A percentile compares a stretch with the other conserved stretches of the same genome.
Conservation (phyloP, 1,140 invertebrate species). For the Neoseiulus cucumeris region DNA sequence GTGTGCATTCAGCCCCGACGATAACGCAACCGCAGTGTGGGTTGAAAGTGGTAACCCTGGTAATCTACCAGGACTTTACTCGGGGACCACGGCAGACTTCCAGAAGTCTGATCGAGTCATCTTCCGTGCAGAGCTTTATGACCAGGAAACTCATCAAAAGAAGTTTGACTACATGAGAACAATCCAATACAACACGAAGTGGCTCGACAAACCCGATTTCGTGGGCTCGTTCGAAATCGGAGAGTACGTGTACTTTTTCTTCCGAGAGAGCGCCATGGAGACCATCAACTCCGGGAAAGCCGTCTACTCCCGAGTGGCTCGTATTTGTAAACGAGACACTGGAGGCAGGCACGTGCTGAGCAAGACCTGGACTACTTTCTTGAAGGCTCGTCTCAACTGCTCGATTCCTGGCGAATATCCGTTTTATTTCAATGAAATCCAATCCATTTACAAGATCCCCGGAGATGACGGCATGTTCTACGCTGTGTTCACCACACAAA, state of each 20-base stretch:
- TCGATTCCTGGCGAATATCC: constrained; percentile 84
- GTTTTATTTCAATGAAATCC: constrained; percentile 92
- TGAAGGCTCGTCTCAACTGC: constrained; percentile 83
- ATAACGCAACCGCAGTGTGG: constrained; percentile 81
- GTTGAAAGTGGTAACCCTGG: constrained; percentile 77
- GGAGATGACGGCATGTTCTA: constrained; percentile 71
- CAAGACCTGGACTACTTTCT: constrained; percentile 83
- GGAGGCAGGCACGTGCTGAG: constrained; percentile 77
- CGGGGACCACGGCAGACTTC: constrained; percentile 83
- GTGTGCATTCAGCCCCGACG: constrained; percentile 75
- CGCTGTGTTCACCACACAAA: constrained; percentile 76
- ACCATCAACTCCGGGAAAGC: constrained; percentile 89
- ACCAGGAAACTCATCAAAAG: constrained; percentile 51
- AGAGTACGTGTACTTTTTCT: constrained; percentile 87
- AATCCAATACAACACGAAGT: constrained; percentile 88
- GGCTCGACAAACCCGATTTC: constrained; percentile 92
- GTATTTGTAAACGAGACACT: constrained; percentile 80
- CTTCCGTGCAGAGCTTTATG: constrained; percentile 72
- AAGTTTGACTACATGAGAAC: constrained; percentile 71
- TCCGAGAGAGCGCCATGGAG: constrained; percentile 83
- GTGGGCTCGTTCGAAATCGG: constrained; percentile 82
- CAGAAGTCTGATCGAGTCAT: constrained; percentile 86
- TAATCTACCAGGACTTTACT: constrained; percentile 60
- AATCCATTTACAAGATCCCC: constrained; percentile 52
- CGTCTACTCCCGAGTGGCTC: constrained; percentile 69